These are phyloP conservation scores for Tragelaphus strepsiceros DNA, from an alignment of 2,113 vertebrate genomes.

Conservation along the genomic window DNA sequence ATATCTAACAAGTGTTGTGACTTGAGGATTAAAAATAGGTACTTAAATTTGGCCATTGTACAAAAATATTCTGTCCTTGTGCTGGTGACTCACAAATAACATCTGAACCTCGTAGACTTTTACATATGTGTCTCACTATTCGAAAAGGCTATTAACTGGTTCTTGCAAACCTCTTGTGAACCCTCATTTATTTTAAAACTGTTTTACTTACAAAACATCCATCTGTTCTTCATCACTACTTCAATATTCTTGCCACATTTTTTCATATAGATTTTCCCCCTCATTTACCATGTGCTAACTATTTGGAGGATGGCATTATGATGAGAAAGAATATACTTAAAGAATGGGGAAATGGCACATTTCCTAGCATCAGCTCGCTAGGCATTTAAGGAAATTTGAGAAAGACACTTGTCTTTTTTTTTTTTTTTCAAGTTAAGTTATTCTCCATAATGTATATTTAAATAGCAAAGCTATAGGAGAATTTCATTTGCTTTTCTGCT, in stretches of 20 bases:
- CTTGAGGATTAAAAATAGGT: background rate
- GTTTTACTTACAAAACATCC: slow-evolving; percentile 1
- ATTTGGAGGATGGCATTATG: background rate
- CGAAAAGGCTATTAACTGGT: background rate
- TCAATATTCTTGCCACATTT: slow-evolving; percentile 8
- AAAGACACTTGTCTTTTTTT: background rate
- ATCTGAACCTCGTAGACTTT: background rate
- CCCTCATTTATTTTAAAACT: background rate
- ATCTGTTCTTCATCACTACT: background rate
- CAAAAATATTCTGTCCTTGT: background rate
- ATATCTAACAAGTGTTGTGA: background rate
- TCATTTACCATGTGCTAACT: slow-evolving; percentile 6
- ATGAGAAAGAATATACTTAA: background rate
- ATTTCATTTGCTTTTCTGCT: background rate
- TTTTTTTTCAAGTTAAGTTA: background rate
- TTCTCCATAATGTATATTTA: background rate
- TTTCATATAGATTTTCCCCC: background rate
- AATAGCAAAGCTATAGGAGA: background rate
- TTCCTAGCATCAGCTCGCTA: background rate
- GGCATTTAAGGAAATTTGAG: background rate
- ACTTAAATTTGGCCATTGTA: background rate
- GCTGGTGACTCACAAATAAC: background rate
- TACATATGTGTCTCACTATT: background rate
- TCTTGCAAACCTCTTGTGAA: background rate
- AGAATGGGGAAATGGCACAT: background rate